Evolutionary conservation across 2,113 vertebrate genomes (phyloP), one percentile per base, ranked within the genome.

Genomic region (Dicentrarchus labrax): DNA sequence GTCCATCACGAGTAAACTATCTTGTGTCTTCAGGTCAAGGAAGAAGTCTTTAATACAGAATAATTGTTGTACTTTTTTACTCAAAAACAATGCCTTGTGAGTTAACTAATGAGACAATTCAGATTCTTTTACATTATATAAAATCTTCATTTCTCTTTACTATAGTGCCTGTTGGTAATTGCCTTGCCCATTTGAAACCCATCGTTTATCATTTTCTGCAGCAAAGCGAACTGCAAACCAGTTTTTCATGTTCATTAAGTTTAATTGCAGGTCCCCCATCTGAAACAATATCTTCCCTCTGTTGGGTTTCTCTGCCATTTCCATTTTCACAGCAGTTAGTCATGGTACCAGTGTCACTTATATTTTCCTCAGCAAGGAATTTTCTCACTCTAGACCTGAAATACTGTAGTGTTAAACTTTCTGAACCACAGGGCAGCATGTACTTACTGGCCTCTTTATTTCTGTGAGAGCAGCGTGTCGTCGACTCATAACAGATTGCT

Each of bases 171-270:
- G 48, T 72, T 51, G 24, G 71, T 70, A 78, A 83, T 70, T 87
- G 65, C 65, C 60, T 75, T 24, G 48, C 54, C 53, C 38, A 43
- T 78, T 73, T 77, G n/a, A 79, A 82, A 82, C 24, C 47, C 45
- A 79, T 81, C 22, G 51, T 88, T 86, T 67, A 61, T 87, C 38
- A 64, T 74, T 80, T 86, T 75, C 48, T 80, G 64, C 53, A 38
- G 72, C 64, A 81, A 72, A 78, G 54, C 41, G 3, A 60, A 86
- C 17, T 65, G 59, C 78, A 73, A 80, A 50, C 13, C 54, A 67
- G 8, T 72, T 77, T 72, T 81, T 80, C 45, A 70, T 73, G 62
- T 84, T 89, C 81, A 85, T 88, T 87, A 84, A 39, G 38, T 82
- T 77, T 72, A 87, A 84, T 84, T 82, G n/a, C 74, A 15, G 57